Percentiles rank a stretch among this genome's conserved stretches.
These are phyloP conservation scores for Abramis brama DNA, from an alignment of 2,113 vertebrate genomes.

Conservation along the genomic window DNA sequence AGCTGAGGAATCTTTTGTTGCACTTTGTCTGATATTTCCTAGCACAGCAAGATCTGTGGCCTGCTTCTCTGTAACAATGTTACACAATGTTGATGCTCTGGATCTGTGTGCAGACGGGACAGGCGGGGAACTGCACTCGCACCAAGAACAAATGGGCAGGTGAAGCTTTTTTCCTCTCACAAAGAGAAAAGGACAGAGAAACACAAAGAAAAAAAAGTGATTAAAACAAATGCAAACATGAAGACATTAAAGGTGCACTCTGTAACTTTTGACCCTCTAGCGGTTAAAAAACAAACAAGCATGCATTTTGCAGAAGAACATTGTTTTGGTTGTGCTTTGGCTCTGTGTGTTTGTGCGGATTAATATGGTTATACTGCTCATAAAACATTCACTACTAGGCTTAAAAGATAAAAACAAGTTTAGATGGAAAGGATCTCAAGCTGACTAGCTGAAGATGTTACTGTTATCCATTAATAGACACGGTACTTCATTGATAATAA, in stretches of 20 bases:
- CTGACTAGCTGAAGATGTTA: no score
- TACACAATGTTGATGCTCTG: conserved; percentile 23
- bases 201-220: neutral
- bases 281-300: no score
- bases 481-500: no score
- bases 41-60: conserved; percentile 22
- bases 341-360: no score
- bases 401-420: no score
- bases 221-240: neutral
- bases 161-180: conserved; percentile 22
- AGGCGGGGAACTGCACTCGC: neutral
- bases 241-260: neutral
- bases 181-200: neutral
- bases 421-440: no score
- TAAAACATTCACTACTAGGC: no score
- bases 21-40: conserved; percentile 22
- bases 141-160: conserved; percentile 23
- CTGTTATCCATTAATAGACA: no score
- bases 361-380: no score
- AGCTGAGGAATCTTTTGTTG: conserved; percentile 29
- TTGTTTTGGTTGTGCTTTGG: no score
- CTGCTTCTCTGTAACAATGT: conserved; percentile 15
- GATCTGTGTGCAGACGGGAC: neutral
- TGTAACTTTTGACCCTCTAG: no score
- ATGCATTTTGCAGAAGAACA: no score